These are phyloP conservation scores for Mastomys natalensis DNA, from an alignment of 2,113 vertebrate species.

Conservation along the genomic window DNA sequence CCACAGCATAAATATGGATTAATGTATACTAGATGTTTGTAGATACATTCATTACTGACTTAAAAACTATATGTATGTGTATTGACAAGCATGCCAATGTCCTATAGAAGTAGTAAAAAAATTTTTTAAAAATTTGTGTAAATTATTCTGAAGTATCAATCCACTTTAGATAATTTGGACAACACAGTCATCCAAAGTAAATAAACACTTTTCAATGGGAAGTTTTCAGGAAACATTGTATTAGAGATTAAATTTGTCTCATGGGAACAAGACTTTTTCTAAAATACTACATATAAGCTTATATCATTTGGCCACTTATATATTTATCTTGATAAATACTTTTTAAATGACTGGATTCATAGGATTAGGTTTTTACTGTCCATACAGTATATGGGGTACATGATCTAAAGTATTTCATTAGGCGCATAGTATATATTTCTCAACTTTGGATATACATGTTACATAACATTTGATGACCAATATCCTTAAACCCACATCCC, in stretches of 20 bases:
- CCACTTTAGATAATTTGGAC: background rate
- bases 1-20: background rate
- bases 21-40: background rate
- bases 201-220: background rate
- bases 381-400: background rate
- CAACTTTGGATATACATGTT: background rate
- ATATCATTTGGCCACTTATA: background rate
- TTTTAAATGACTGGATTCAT: background rate
- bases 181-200: background rate
- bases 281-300: background rate
- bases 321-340: background rate
- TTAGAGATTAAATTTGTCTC: background rate
- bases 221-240: background rate
- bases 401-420: background rate
- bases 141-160: conserved; percentile 17
- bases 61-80: background rate
- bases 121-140: background rate
- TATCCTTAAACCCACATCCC: background rate
- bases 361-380: background rate
- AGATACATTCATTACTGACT: background rate
- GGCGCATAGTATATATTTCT: background rate
- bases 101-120: background rate
- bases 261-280: background rate
- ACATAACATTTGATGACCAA: background rate
- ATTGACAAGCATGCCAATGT: background rate